phyloP scores from a whole-genome alignment of 2,113 vertebrate species.

The Ondatra zibethicus region DNA sequence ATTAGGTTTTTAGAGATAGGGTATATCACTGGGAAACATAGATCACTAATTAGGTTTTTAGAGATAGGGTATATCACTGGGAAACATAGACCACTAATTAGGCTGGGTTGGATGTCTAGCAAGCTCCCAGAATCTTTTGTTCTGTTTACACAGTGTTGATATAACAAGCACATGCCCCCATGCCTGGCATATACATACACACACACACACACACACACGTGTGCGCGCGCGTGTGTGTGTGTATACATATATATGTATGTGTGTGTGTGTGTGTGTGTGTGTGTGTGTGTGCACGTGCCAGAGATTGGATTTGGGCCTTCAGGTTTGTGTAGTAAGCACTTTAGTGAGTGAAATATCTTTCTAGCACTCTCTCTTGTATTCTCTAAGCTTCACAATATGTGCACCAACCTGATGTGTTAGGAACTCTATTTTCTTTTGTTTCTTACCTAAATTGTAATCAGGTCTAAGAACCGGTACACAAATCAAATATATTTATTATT shows the following conservation, averaged over 20 bases:
- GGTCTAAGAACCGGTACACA: not conserved
- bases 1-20: too few species aligned
- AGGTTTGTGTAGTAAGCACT: not conserved
- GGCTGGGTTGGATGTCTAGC: too few species aligned
- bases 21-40: not conserved
- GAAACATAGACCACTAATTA: not conserved
- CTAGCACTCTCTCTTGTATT: not conserved
- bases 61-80: not conserved
- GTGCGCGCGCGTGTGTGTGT: too few species aligned
- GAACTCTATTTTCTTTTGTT: not conserved
- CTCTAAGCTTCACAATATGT: not conserved
- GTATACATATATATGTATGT: too few species aligned
- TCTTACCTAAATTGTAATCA: not conserved
- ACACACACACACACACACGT: too few species aligned
- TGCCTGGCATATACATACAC: too few species aligned
- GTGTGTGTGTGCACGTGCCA: too few species aligned
- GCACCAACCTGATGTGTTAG: not conserved
- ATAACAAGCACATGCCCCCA: not conserved
- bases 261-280: too few species aligned
- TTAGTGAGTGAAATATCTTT: not conserved
- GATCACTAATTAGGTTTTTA: not conserved
- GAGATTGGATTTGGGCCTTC: not conserved
- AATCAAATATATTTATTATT: not conserved
- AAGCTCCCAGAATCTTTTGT: too few species aligned
- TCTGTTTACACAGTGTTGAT: not conserved